Evolutionary conservation across 2,113 vertebrate species (phyloP), one percentile per base, ranked within the genome.

Genomic region (Cercopithecus mona): DNA sequence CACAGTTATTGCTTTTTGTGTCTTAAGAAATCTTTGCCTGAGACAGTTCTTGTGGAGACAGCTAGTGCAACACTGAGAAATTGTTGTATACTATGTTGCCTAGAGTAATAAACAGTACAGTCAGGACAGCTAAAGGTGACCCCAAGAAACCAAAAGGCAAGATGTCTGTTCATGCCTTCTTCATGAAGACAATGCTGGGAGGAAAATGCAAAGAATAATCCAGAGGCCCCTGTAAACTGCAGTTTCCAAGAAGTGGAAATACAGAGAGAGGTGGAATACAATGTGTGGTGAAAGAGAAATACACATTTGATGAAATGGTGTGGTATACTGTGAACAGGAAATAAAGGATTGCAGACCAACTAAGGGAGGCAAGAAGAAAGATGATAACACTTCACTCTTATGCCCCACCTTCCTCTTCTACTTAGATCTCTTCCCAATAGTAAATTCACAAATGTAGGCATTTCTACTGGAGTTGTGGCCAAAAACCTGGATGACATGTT

Each of bases 171-270:
- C 61, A 64, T 32, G 61, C 98, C 85, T 99, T 99, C 97, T 99
- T 99, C 94, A 99, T 99, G 97, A 99, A 99, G 98, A 99, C 98
- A 0, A 8, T 98, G 98, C 98, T 99, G 98, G 48, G 98, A 99
- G 87, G 98, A 99, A 84, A 99, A 99, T 91, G 99, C 98, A 98
- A 99, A 99, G 96, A 99, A 99, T 96, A 99, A 98, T 89, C 98
- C 98, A 23, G 98, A 99, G 89, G 97, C 98, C 88, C 98, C 98
- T 8, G 98, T 99, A 83, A 99, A 98, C 98, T 96, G 97, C 98
- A 79, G 99, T 99, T 97, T 99, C 98, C 82, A 99, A 99, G 98
- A 99, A 99, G 90, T 99, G 98, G 61, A 64, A 32, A 64, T 64
- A 64, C 95, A 99, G 98, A 0, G 98, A 98, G 94, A 98, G 98